These are phyloP conservation scores for Cinclus mexicanus DNA, from an alignment of 2,113 vertebrate genomes.

Conservation along the genomic window DNA sequence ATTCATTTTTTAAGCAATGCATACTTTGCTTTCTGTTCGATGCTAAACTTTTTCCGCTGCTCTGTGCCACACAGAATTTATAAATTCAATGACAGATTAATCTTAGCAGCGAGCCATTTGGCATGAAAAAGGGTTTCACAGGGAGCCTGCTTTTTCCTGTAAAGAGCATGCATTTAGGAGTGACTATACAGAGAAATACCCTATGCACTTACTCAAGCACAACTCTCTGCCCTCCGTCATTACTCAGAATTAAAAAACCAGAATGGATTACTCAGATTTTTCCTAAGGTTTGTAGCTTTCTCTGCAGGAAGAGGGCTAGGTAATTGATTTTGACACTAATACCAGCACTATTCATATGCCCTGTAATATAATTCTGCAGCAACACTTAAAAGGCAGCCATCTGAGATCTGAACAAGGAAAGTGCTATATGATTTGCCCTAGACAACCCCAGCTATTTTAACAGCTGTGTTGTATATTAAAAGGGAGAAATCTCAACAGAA, in stretches of 20 bases:
- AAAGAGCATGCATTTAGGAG: constrained; percentile 61
- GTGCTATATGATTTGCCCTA: constrained; percentile 61
- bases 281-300: constrained; percentile 51
- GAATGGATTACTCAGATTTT: constrained; percentile 31
- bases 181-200: constrained; percentile 39
- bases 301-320: constrained; percentile 42
- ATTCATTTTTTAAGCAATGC: constrained; percentile 44
- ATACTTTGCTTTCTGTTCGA: constrained; percentile 36
- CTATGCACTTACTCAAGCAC: constrained; percentile 58
- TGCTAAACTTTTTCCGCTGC: constrained; percentile 48
- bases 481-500: constrained; percentile 56
- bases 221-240: constrained; percentile 58
- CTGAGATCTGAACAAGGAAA: constrained; percentile 65
- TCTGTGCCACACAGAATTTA: constrained; percentile 60
- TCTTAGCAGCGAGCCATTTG: constrained; percentile 52
- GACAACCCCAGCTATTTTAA: constrained; percentile 72
- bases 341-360: constrained; percentile 43
- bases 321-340: constrained; percentile 70
- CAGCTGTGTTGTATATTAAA: constrained; percentile 70
- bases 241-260: constrained; percentile 68
- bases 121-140: constrained; percentile 66
- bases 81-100: constrained; percentile 71
- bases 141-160: constrained; percentile 68
- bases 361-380: constrained; percentile 44
- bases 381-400: constrained; percentile 47